Evolutionary conservation across 2,888 invertebrate species (phyloP), one percentile per base, ranked within the genome.

Genomic region (Leptopterna dolabrata): DNA sequence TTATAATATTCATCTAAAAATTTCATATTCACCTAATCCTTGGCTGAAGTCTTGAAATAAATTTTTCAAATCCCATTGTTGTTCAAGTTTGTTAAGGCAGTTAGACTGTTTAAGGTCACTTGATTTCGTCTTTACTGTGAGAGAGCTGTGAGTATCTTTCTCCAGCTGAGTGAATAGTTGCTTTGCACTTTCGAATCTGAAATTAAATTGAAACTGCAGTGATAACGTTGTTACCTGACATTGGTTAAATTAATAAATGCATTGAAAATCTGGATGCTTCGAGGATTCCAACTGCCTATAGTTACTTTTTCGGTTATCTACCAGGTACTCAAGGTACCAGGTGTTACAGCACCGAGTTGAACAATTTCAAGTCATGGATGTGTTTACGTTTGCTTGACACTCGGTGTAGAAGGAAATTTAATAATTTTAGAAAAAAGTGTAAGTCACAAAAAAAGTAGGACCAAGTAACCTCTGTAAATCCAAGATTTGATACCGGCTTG

Each of bases 1-100:
- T 24, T 11, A 63, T 73, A 78, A 24, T 9, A 43, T 11, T 80
- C 11, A 24, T 27, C 47, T 27, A 24, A 27, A 19, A 24, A 27
- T 4, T 47, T 11, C 19, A 80, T 80, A 27, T 55, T 83, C 13
- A 85, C 85, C 85, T 47, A 85, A 30, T 27, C 85, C 85, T 45
- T 85, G 29, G 47, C 36, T 71, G 85, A 85, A 85, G 47, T 85
- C 85, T 45, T 85, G 41, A 27, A 85, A 85, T 24, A 85, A 76
- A 73, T 76, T 45, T 16, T 73, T 76, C 27, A 85, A 63, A 76
- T 85, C 45, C 85, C 85, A 85, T n/a, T 47, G 85, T 14, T 19
- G 45, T 19, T 73, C 85, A 19, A 73, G n/a, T 73, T 47, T 30
- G 4, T 73, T n/a, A 11, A 29, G 47, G 19, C 7, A 14, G 4